phyloP scores from a whole-genome alignment of 2,888 invertebrate genomes.

The Bugula neritina region DNA sequence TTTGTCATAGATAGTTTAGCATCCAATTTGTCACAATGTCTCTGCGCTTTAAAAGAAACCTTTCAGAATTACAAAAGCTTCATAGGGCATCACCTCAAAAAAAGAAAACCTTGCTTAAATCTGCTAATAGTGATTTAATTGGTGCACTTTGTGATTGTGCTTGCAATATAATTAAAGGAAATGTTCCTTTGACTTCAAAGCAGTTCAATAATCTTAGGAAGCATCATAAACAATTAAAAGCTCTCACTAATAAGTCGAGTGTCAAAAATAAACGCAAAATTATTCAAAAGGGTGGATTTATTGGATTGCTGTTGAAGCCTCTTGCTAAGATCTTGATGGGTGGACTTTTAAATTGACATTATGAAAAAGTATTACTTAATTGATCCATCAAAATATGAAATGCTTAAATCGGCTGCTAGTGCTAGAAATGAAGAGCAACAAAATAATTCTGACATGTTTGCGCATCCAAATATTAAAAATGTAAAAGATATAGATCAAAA shows the following conservation, averaged over 20 bases:
- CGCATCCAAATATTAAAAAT: not conserved
- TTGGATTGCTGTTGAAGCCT: not conserved
- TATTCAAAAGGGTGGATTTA: not conserved
- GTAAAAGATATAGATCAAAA: not conserved
- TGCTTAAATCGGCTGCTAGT: not conserved
- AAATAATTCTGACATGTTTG: not conserved
- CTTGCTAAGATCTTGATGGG: not conserved
- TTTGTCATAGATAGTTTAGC: too few relatives aligned
- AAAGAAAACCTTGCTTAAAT: not conserved
- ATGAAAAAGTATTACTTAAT: not conserved
- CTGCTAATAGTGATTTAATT: not conserved
- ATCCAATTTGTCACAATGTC: too few relatives aligned
- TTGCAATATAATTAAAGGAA: not conserved
- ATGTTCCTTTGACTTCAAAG: not conserved
- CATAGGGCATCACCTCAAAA: not conserved
- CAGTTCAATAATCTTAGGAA: not conserved
- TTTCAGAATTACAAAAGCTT: not conserved
- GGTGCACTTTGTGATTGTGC: not conserved
- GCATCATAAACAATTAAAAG: not conserved
- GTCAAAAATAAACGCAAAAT: not conserved
- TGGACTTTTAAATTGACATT: not conserved
- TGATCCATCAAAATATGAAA: not conserved
- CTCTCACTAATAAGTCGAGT: not conserved
- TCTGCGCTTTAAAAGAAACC: not conserved
- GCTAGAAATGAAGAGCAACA: too few relatives aligned